Evolutionary conservation across 1,140 invertebrate genomes (phyloP).

Genomic region (Drosophila kanapiae): DNA sequence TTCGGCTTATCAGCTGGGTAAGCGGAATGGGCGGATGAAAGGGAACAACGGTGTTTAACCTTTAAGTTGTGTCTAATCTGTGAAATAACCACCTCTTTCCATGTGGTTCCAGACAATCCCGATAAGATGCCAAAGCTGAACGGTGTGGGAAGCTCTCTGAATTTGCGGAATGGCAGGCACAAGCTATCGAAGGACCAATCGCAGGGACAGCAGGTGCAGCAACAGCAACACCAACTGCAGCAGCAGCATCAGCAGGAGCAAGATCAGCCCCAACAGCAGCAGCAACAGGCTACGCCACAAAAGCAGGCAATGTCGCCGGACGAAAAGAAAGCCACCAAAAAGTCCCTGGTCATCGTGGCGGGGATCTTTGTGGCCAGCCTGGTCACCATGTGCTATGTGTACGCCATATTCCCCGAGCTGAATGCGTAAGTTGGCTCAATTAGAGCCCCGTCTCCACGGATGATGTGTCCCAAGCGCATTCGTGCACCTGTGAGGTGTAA

Average conservation of each 20-base stretch:
- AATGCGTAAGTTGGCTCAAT: slow-evolving; percentile 89
- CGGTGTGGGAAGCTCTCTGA: slow-evolving; percentile 2
- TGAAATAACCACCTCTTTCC: neutral
- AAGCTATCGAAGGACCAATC: slow-evolving; percentile 40
- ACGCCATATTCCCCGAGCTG: slow-evolving; percentile 92
- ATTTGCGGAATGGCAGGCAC: slow-evolving; percentile 42
- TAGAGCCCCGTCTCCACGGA: neutral
- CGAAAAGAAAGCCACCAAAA: slow-evolving; percentile 81
- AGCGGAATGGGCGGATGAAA: neutral
- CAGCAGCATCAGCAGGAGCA: slow-evolving; percentile 11
- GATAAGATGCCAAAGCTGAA: slow-evolving; percentile 13
- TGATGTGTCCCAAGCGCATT: slow-evolving; percentile 54
- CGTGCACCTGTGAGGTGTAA: slow-evolving; percentile 45
- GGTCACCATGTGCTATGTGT: slow-evolving; percentile 86
- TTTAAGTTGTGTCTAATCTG: slow-evolving; percentile 1
- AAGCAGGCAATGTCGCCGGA: slow-evolving; percentile 78
- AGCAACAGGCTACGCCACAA: slow-evolving; percentile 43
- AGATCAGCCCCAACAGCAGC: slow-evolving; percentile 26
- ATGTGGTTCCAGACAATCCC: slow-evolving; percentile 8
- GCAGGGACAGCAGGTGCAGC: slow-evolving; percentile 10
- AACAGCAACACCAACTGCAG: slow-evolving; percentile 3
- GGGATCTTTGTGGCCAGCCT: slow-evolving; percentile 76
- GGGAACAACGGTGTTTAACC: slow-evolving; percentile 10
- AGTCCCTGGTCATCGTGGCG: slow-evolving; percentile 81
- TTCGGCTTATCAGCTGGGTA: slow-evolving; percentile 26